Base-by-base conservation (phyloP, 2,888 invertebrate species). In the Drosophila multiciliata region DNA sequence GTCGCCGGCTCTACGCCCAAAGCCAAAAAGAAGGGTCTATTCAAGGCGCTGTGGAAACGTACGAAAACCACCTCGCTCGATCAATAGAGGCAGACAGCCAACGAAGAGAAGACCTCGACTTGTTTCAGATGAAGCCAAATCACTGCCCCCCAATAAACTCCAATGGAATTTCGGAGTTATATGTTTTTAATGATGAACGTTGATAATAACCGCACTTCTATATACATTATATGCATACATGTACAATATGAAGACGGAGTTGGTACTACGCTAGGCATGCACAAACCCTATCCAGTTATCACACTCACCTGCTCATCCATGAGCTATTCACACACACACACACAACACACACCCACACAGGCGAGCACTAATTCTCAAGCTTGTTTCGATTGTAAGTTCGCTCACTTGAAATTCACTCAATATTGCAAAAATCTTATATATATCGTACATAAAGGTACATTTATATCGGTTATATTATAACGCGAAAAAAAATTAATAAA, bases 1-100 rank as follows among this genome's bases (percentile, higher is more conserved):
- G 70, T 54, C 17, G 75, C 75, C 48, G 58, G 65, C 58, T 70
- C 76, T 52, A 88, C 79, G 45, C 76, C 90, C 61, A 92, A 92
- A 73, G 87, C 92, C 66, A 96, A 96, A 82, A 97, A 97, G 94
- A 97, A 97, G 93, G 97, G 97, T 79, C 97, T 97, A 93, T 97
- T 97, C 94, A 96, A 97, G 93, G 97, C 95, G 92, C 95, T 97
- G 86, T 97, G 97, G 97, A 97, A 97, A 93, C 95, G 96, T 90
- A 97, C 97, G 82, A 96, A 97, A 82, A 97, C 97, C 92, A 96
- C 97, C 92, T 97, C 97, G 78, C 94, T 97, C 93, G 97, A 97
- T 93, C 97, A 97, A 93, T 97, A 97, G 58, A 67, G 55, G 55
- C 42, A 20, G 20, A 20, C 17, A 52, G 48, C 26, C 32, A 26